Base-by-base conservation (phyloP, 2,113 vertebrate genomes). In the Agelaius tricolor region DNA sequence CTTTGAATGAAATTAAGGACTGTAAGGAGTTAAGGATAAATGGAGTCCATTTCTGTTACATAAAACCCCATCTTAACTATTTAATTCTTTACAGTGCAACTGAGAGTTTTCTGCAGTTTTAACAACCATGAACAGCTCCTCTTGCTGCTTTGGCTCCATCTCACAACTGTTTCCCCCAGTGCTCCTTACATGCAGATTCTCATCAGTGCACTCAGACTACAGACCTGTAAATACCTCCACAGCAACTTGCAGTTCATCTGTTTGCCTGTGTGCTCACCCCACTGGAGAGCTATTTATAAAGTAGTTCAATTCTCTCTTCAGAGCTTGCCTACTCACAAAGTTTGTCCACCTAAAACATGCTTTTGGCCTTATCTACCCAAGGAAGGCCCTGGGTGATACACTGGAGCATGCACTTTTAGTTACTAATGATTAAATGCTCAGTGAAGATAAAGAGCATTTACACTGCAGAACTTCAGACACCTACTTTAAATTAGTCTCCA, bases 311-410 rank as follows among this genome's bases (percentile, higher is more conserved):
- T 83, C 41, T 61, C 35, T 55, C 47, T 49, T 73, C 63, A 86
- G n/a, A 76, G 58, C 13, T 72, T 77, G 52, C 43, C 46, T 88
- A 3, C 23, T 37, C 31, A 31, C 26, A 27, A 61, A 24, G 7
- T 72, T 75, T 68, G 14, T 57, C 63, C 46, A 39, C 19, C 18
- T n/a, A 62, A 84, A 73, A 54, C 0, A 0, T 28, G 2, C 5
- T 72, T 88, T 94, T 82, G 69, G 62, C 27, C 31, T 73, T 44
- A 43, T 18, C 26, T 55, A 57, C 47, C 7, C 13, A 57, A 54
- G 23, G 21, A 78, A 79, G 19, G 22, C 31, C 66, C n/a, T 4
- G 44, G 9, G 19, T 47, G 16, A 31, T 55, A 44, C 0, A 0
- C 44, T 35, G 54, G 49, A 79, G 15, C 0, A 0, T 43, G 31